A percentile compares a stretch with the other conserved stretches of the same genome.
Evolutionary conservation across 2,888 invertebrate species (phyloP).

Genomic region (Cantharis rustica): DNA sequence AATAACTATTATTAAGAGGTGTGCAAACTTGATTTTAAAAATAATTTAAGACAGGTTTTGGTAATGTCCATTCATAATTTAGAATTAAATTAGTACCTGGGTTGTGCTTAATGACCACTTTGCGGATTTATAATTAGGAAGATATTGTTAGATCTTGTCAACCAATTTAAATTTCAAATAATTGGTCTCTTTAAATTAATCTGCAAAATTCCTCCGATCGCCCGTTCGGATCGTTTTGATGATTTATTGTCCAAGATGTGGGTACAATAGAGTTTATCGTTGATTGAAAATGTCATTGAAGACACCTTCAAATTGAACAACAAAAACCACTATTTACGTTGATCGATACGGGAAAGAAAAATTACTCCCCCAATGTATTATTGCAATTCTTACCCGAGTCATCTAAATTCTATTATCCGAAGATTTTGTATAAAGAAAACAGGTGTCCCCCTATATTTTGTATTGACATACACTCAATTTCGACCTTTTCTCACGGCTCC

Average conservation of each 20-base stretch:
- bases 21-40: slow-evolving; percentile 8
- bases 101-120: slow-evolving; percentile 1
- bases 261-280: not conserved
- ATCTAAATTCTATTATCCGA: slow-evolving; percentile 19
- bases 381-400: slow-evolving; percentile 18
- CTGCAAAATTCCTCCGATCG: not conserved
- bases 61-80: slow-evolving; percentile 2
- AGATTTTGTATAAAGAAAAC: slow-evolving; percentile 24
- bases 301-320: not conserved
- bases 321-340: not conserved
- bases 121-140: not conserved
- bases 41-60: slow-evolving; percentile 13
- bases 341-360: not conserved
- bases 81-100: slow-evolving; percentile 4
- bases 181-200: not conserved
- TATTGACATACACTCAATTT: slow-evolving; percentile 17
- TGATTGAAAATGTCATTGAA: not conserved
- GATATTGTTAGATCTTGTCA: not conserved
- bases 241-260: not conserved
- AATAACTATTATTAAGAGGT: slow-evolving; percentile 29
- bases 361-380: slow-evolving; percentile 13
- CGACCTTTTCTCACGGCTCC: slow-evolving; percentile 24
- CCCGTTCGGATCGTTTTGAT: not conserved
- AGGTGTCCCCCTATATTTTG: slow-evolving; percentile 25
- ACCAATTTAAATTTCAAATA: not conserved